phyloP scores from a whole-genome alignment of 2,797 vertebrate species.

The Argya squamiceps region DNA sequence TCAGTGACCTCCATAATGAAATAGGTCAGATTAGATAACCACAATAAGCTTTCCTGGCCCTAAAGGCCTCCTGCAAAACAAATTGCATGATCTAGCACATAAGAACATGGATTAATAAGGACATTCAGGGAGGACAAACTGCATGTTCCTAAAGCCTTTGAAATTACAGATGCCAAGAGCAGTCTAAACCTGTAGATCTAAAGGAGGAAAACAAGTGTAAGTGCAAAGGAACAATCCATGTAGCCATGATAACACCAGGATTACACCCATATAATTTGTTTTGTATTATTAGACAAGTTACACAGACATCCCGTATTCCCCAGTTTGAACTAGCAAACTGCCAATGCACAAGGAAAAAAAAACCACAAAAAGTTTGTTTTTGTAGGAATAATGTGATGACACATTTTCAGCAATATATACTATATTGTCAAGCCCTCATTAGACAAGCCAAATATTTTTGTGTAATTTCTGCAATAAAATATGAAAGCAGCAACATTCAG shows the following conservation, averaged over 20 bases:
- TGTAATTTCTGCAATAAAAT: conserved; percentile 79
- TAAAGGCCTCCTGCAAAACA: conserved; percentile 44
- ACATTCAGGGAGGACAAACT: neutral
- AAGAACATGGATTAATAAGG: conserved; percentile 38
- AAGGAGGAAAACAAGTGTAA: neutral
- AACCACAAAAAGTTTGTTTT: conserved; percentile 69
- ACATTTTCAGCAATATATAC: conserved; percentile 74
- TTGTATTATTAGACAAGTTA: conserved; percentile 45
- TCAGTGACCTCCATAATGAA: conserved; percentile 47
- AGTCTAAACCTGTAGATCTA: neutral
- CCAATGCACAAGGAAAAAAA: conserved; percentile 50
- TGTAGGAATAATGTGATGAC: conserved; percentile 72
- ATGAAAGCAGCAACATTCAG: conserved; percentile 67
- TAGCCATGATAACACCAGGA: neutral
- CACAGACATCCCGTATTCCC: conserved; percentile 15
- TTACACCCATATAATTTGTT: conserved; percentile 3
- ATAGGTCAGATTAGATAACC: conserved; percentile 59
- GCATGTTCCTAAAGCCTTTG: neutral
- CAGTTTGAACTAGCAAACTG: conserved; percentile 63
- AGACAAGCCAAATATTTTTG: conserved; percentile 79
- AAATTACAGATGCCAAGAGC: neutral
- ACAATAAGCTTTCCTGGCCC: conserved; percentile 27
- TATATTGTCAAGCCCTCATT: conserved; percentile 54
- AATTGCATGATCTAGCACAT: conserved; percentile 31
- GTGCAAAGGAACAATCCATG: neutral